Evolutionary conservation across 2,797 vertebrate genomes (phyloP), one percentile per base, ranked within the genome.

Genomic region (Bovichtus diacanthus): DNA sequence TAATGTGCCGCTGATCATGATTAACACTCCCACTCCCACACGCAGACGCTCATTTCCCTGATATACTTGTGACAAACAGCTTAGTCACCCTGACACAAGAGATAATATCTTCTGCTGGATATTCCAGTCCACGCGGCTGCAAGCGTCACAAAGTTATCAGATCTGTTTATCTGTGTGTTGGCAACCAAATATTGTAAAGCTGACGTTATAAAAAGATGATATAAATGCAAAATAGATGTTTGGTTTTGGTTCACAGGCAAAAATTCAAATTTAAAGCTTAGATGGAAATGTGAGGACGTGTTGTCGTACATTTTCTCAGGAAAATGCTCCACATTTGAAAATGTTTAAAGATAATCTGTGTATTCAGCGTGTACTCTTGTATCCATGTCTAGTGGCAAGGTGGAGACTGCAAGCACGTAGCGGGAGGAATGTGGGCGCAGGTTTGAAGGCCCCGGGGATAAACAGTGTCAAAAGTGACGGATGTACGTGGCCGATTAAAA

Each of bases 141-240:
- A 18, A 44, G 19, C 25, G 56, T 39, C 36, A 49, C 38, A 31
- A 41, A 50, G 23, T 50, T 70, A 70, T 79, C 58, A 78, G 50
- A 56, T 70, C 0, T n/a, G n/a, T n/a, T n/a, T 23, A 19, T 55
- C 64, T 65, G 58, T 27, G 27, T 27, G 27, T 5, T 9, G 19
- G 51, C 41, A 62, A 34, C 50, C 25, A 53, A 18, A 70, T 51
- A 58, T 31, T 25, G 9, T 55, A 49, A 31, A 38, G 11, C 31
- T 55, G 50, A 66, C 3, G 6, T 64, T 54, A 36, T 27, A 25
- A 19, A 54, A 54, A 19, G 44, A 7, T 34, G 3, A 41, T 23
- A n/a, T 13, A 41, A 29, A 75, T 73, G 60, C 63, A 75, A 81
- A 81, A 27, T 10, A 44, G 12, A 49, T 65, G 36, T 39, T 59